Conservation (phyloP, 2,797 vertebrate species). For the Molossus molossus region DNA sequence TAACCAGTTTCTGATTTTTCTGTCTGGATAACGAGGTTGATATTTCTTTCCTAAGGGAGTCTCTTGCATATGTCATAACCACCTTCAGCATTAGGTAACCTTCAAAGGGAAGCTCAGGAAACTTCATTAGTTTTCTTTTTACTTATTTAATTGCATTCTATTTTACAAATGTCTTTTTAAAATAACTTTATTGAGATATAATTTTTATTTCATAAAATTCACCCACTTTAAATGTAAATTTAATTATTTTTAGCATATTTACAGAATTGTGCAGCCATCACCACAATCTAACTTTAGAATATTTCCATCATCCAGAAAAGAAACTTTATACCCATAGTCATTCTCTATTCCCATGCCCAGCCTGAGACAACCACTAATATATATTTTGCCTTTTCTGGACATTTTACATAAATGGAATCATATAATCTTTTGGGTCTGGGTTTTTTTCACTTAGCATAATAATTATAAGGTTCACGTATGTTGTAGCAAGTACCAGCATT, state of each 20-base stretch:
- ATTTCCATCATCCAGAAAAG: not conserved
- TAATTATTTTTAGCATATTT: conserved; percentile 20
- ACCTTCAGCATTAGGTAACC: not conserved
- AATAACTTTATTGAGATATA: conserved; percentile 48
- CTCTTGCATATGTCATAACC: not conserved
- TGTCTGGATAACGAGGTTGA: not conserved
- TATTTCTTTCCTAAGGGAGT: conserved; percentile 40
- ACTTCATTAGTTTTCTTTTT: conserved; percentile 10
- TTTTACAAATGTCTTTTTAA: conserved; percentile 64
- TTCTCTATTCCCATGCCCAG: not conserved
- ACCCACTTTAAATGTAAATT: conserved; percentile 34
- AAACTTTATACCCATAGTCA: not conserved
- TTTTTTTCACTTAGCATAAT: not conserved
- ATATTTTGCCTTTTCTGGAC: not conserved
- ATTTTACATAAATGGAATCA: not conserved
- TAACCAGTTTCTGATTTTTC: not conserved
- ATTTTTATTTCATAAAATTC: conserved; percentile 47
- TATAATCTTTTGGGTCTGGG: not conserved
- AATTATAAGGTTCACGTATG: not conserved
- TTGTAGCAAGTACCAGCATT: not conserved
- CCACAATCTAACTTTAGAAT: conserved; percentile 29
- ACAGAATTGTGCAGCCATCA: not conserved
- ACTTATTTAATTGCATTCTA: conserved; percentile 56
- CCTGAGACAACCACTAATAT: not conserved
- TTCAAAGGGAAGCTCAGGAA: conserved; percentile 57